phyloP scores from a whole-genome alignment of 2,113 vertebrate genomes.

The Colinus virginianus region DNA sequence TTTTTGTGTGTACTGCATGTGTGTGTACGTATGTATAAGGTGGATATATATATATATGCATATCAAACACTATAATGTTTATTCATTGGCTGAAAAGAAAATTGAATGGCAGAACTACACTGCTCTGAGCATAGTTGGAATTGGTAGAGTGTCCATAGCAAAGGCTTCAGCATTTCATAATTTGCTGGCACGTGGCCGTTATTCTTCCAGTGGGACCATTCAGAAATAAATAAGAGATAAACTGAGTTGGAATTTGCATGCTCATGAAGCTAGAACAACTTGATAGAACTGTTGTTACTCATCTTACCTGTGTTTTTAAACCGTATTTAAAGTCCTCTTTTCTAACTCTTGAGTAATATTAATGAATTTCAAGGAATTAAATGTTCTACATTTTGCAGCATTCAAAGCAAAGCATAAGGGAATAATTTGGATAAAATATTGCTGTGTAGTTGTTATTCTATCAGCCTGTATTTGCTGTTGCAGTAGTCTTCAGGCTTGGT shows the following conservation, averaged over 20 bases:
- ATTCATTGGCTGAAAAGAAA: constrained; percentile 26
- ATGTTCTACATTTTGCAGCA: neutral
- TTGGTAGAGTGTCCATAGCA: constrained; percentile 22
- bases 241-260: constrained; percentile 4
- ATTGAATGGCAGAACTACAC: constrained; percentile 41
- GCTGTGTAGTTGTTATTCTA: neutral
- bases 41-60: neutral
- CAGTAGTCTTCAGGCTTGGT: neutral
- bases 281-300: neutral
- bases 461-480: neutral
- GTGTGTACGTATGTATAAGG: neutral
- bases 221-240: constrained; percentile 35
- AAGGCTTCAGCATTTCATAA: neutral
- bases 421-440: neutral
- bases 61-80: neutral
- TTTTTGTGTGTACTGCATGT: neutral
- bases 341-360: neutral
- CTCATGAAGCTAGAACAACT: neutral
- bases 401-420: neutral
- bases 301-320: neutral
- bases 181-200: neutral
- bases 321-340: neutral
- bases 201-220: constrained; percentile 13
- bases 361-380: neutral
- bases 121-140: neutral